phyloP scores from a whole-genome alignment of 2,113 vertebrate species.

The Sciurus niger region DNA sequence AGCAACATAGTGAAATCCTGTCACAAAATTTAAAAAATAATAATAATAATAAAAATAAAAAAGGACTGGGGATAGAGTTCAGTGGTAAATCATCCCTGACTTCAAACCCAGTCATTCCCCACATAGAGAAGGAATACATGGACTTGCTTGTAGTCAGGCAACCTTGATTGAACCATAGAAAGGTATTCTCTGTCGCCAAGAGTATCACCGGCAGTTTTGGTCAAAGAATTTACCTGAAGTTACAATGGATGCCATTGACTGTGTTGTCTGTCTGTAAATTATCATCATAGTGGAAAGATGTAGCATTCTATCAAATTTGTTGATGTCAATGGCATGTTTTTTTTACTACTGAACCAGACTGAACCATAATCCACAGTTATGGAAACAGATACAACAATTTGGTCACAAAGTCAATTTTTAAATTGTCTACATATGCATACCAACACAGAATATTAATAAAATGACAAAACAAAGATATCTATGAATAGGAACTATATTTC shows the following conservation, averaged over 20 bases:
- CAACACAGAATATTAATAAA: neutral
- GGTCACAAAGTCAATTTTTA: neutral
- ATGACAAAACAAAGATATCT: neutral
- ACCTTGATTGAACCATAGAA: neutral
- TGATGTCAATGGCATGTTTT: neutral
- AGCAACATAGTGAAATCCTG: too few species aligned
- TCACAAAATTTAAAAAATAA: too few species aligned
- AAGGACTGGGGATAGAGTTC: too few species aligned
- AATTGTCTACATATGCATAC: neutral
- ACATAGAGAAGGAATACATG: neutral
- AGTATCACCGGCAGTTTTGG: neutral
- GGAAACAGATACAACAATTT: neutral
- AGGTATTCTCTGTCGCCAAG: neutral
- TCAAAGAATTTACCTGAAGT: neutral
- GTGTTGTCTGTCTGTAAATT: neutral
- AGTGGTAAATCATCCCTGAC: too few species aligned
- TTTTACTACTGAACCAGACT: neutral
- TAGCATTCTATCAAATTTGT: neutral
- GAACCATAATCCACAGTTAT: neutral
- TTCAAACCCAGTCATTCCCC: too few species aligned
- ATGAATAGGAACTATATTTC: too few species aligned
- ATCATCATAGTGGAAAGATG: neutral
- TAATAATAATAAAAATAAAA: too few species aligned
- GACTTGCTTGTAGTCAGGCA: neutral
- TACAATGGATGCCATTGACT: neutral